phyloP scores from a whole-genome alignment of 2,888 invertebrate species.

The Smittia aterrima region DNA sequence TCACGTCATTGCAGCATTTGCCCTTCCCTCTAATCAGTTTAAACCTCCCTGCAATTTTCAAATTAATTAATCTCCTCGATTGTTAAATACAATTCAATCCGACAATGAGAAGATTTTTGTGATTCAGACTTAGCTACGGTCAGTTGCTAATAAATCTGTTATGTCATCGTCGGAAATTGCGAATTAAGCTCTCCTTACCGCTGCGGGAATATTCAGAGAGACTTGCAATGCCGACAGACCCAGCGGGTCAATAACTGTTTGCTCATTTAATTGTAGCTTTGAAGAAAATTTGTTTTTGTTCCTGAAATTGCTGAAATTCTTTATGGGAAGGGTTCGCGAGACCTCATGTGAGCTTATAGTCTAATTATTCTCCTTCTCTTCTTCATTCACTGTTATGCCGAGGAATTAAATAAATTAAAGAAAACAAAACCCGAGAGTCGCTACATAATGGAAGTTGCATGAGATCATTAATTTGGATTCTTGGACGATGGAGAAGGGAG shows the following conservation, averaged over 20 bases:
- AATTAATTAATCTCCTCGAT: not conserved
- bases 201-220: not conserved
- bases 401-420: constrained; percentile 6
- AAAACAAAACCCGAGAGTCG: not conserved
- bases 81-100: not conserved
- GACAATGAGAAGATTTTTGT: not conserved
- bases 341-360: not conserved
- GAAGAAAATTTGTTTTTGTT: too few relatives aligned
- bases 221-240: not conserved
- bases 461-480: not conserved
- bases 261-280: too few relatives aligned
- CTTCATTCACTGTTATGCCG: not conserved
- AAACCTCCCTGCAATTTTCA: not conserved
- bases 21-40: too few relatives aligned
- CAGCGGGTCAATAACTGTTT: not conserved
- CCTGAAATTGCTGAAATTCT: not conserved
- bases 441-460: not conserved
- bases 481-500: not conserved
- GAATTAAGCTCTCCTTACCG: not conserved
- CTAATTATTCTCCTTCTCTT: not conserved
- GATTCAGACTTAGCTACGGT: too few relatives aligned
- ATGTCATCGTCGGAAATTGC: not conserved
- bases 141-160: not conserved
- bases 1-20: too few relatives aligned
- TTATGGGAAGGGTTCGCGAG: not conserved